Evolutionary conservation across 1,140 invertebrate genomes (phyloP), one percentile per base, ranked within the genome.

Genomic region (Epicauta chinensis): DNA sequence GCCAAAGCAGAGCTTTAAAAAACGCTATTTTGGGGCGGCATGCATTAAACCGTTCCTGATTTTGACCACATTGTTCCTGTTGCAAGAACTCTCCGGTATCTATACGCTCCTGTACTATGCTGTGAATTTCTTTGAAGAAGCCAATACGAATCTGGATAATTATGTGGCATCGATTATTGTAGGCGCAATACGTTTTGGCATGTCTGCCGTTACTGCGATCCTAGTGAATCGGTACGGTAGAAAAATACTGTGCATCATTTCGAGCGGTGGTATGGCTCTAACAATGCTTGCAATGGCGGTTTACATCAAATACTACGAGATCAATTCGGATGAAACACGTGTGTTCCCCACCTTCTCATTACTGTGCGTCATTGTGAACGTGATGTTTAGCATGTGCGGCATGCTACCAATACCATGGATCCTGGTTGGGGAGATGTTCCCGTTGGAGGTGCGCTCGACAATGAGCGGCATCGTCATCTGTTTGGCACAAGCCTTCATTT

Each of bases 101-200:
- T 86, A 90, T 68, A 81, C 85, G 1, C 80, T 90, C 4, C 72
- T 90, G 30, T 90, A 86, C 65, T 90, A 89, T 58, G 81, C 82
- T 0, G 82, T 87, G 0, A 78, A 76, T 46, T 78, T 87, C 59
- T 81, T 87, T 59, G 74, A 81, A 52, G 77, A 83, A 5, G 79
- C 83, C 11, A 80, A 82, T 2, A 73, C 81, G 6, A 75, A 76
- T 46, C 71, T 89, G 1, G 79, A 89, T 55, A 81, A 81, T 34
- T 82, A 82, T 56, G 70, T 81, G 0, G 80, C 81, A 0, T 84
- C 86, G 1, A 87, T 92, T 31, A 81, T 86, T 7, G 81, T 92
- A 1, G 89, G 86, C 0, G 72, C 76, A 2, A 79, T 86, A 0
- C 69, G 83, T 54, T 74, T 87, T 1, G 71, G 80, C 7, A 84